These are phyloP conservation scores for Melanaphis sacchari DNA, from an alignment of 1,140 invertebrate species.

Conservation along the genomic window DNA sequence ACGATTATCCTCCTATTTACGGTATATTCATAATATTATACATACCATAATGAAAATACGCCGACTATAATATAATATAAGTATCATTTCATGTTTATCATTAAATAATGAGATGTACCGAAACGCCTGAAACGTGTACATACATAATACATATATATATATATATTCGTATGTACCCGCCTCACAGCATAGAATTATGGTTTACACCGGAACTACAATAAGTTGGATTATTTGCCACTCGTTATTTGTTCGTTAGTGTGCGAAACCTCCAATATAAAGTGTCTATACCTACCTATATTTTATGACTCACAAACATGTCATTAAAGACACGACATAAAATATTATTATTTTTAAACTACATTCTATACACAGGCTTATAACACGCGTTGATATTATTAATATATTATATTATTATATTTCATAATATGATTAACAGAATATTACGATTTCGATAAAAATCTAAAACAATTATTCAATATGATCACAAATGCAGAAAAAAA, in stretches of 20 bases:
- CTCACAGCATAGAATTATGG: not conserved
- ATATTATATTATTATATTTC: not conserved
- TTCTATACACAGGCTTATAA: not conserved
- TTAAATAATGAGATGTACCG: not conserved
- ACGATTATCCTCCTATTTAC: not conserved
- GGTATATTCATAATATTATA: not conserved
- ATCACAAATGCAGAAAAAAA: not conserved
- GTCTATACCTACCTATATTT: not conserved
- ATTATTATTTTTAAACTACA: not conserved
- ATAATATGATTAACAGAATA: not conserved
- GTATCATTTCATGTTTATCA: not conserved
- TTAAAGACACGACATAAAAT: not conserved
- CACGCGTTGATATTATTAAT: not conserved
- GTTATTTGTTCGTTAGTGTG: conserved; percentile 10
- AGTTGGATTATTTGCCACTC: not conserved
- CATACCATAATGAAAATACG: not conserved
- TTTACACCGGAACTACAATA: not conserved
- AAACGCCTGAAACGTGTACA: not conserved
- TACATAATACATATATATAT: too few relatives aligned
- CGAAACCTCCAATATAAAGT: not conserved
- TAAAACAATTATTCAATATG: not conserved
- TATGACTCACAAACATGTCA: not conserved
- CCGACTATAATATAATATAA: not conserved
- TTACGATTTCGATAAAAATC: not conserved
- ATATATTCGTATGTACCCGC: not conserved